phyloP scores from a whole-genome alignment of 2,888 invertebrate species.

The Chloromyia formosa region DNA sequence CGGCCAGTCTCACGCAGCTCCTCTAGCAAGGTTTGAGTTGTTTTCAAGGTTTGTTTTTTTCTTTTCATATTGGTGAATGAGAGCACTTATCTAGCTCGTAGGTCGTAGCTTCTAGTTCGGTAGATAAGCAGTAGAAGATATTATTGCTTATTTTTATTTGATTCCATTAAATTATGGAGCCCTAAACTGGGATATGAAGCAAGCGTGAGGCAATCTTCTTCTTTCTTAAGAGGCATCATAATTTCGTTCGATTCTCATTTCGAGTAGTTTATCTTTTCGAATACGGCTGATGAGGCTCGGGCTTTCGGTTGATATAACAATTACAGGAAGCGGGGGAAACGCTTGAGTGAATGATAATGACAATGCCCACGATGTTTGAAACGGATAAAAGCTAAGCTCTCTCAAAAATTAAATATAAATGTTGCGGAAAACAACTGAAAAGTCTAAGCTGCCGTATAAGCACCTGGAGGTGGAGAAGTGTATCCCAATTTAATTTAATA shows the following conservation, averaged over 20 bases:
- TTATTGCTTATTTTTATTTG: slow-evolving; percentile 22
- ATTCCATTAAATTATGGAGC: slow-evolving; percentile 31
- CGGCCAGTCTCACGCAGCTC: not conserved
- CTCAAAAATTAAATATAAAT: too few species aligned
- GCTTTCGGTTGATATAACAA: not conserved
- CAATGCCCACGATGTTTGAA: too few species aligned
- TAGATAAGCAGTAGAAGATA: not conserved
- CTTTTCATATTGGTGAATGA: not conserved
- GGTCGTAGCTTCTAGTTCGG: not conserved
- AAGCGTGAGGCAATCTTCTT: not conserved
- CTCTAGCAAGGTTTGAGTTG: slow-evolving; percentile 14
- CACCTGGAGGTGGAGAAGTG: too few species aligned
- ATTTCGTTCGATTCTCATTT: slow-evolving; percentile 22
- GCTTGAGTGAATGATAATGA: too few species aligned
- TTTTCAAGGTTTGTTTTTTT: slow-evolving; percentile 12
- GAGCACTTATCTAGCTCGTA: not conserved
- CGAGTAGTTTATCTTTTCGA: slow-evolving; percentile 26
- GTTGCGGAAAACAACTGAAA: too few species aligned
- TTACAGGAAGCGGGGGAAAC: not conserved
- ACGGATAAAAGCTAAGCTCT: too few species aligned
- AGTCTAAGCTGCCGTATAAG: too few species aligned
- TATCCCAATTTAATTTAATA: too few species aligned
- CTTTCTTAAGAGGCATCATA: slow-evolving; percentile 10
- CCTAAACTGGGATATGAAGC: not conserved
- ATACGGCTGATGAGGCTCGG: slow-evolving; percentile 1